A percentile compares a stretch with the other conserved stretches of the same genome.
These are phyloP conservation scores for Drosophila kuntzei DNA, from an alignment of 2,888 invertebrate genomes.

Conservation along the genomic window DNA sequence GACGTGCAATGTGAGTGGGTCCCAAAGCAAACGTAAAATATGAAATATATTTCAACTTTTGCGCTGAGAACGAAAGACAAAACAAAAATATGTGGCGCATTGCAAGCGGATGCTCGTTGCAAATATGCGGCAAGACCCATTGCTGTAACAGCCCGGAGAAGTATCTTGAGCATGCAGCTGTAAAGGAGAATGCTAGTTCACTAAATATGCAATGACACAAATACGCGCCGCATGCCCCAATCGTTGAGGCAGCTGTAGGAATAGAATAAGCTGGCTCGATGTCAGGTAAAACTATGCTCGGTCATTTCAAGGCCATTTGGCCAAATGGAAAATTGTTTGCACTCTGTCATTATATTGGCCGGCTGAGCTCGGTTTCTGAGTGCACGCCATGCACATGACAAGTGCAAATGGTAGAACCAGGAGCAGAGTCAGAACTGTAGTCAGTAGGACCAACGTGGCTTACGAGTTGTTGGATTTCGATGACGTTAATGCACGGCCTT, in stretches of 20 bases:
- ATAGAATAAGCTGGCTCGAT: constrained; percentile 12
- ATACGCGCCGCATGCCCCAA: constrained; percentile 35
- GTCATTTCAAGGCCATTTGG: constrained; percentile 58
- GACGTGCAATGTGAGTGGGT: constrained; percentile 32
- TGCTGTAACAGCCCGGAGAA: constrained; percentile 31
- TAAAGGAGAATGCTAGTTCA: constrained; percentile 35
- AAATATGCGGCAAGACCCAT: constrained; percentile 63
- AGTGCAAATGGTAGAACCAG: constrained; percentile 35
- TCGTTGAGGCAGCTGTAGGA: constrained; percentile 28
- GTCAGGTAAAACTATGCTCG: constrained; percentile 48
- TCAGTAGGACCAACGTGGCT: constrained; percentile 5
- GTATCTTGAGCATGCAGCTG: constrained; percentile 38
- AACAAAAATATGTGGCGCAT: constrained; percentile 71
- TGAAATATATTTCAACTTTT: constrained; percentile 82
- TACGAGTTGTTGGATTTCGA: constrained; percentile 14
- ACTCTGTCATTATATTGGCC: constrained; percentile 56
- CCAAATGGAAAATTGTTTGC: constrained; percentile 67
- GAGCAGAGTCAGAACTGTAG: not conserved
- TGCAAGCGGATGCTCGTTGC: constrained; percentile 33
- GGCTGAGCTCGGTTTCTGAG: constrained; percentile 41
- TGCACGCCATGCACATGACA: constrained; percentile 51
- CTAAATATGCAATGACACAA: constrained; percentile 74
- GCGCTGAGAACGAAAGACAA: constrained; percentile 39
- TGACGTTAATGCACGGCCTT: constrained; percentile 52
- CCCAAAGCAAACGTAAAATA: constrained; percentile 83